Conservation (phyloP, 2,888 invertebrate species). For the Plebejus argus region DNA sequence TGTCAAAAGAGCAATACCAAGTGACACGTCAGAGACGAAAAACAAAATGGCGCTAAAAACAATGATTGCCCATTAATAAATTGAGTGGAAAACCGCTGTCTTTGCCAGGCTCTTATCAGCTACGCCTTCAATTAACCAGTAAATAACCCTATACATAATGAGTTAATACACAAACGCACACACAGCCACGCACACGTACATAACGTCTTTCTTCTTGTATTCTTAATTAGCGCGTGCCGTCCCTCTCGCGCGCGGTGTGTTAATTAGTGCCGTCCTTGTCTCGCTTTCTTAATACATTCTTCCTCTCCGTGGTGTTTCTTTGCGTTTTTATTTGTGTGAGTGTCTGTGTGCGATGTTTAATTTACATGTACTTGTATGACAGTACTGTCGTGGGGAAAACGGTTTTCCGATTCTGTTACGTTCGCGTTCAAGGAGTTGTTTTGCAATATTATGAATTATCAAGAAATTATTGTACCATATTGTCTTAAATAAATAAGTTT, state of each 20-base stretch:
- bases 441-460: background rate
- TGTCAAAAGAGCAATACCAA: background rate
- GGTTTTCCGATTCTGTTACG: slow-evolving; percentile 5
- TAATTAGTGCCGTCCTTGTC: slow-evolving; percentile 78
- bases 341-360: slow-evolving; percentile 80
- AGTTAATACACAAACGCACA: slow-evolving; percentile 72
- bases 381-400: slow-evolving; percentile 54
- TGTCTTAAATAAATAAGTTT: background rate
- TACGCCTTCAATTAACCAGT: slow-evolving; percentile 78
- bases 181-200: slow-evolving; percentile 59
- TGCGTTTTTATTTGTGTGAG: slow-evolving; percentile 81
- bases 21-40: background rate
- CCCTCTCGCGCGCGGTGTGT: slow-evolving; percentile 69
- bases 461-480: background rate
- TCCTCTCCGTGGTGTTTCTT: slow-evolving; percentile 80
- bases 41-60: slow-evolving; percentile 35
- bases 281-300: slow-evolving; percentile 82
- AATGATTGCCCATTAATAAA: slow-evolving; percentile 51
- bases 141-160: slow-evolving; percentile 77
- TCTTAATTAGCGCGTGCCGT: slow-evolving; percentile 83
- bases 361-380: slow-evolving; percentile 81
- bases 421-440: background rate
- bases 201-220: slow-evolving; percentile 84
- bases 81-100: slow-evolving; percentile 58
- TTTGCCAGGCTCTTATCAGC: slow-evolving; percentile 67